A percentile compares a stretch with the other conserved stretches of the same genome.
Evolutionary conservation across 1,140 invertebrate genomes (phyloP).

Genomic region (Drosophila littoralis): DNA sequence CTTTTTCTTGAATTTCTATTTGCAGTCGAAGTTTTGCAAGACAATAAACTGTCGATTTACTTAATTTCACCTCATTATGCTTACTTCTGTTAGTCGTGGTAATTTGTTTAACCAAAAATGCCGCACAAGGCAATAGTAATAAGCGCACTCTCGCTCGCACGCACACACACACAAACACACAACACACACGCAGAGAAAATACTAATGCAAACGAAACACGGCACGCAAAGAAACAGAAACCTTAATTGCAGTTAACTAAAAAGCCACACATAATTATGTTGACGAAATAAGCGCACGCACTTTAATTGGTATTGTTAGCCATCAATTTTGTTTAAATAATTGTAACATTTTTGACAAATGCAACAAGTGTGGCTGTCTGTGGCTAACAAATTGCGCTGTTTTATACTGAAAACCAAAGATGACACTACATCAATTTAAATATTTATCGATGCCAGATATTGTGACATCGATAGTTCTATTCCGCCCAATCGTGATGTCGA

Average conservation of each 20-base stretch:
- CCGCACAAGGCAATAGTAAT: slow-evolving; percentile 50
- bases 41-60: slow-evolving; percentile 33
- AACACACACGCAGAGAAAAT: slow-evolving; percentile 14
- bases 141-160: slow-evolving; percentile 19
- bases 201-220: slow-evolving; percentile 31
- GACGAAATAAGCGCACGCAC: slow-evolving; percentile 30
- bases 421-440: not conserved
- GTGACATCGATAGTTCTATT: not conserved
- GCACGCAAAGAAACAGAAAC: slow-evolving; percentile 27
- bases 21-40: slow-evolving; percentile 37
- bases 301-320: slow-evolving; percentile 21
- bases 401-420: slow-evolving; percentile 14
- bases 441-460: slow-evolving; percentile 1
- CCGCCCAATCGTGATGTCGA: not conserved
- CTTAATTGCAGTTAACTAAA: slow-evolving; percentile 35
- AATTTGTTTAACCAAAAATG: slow-evolving; percentile 57
- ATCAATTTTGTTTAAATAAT: slow-evolving; percentile 47
- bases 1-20: slow-evolving; percentile 40
- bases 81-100: slow-evolving; percentile 44
- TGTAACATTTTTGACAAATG: slow-evolving; percentile 52
- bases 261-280: slow-evolving; percentile 35
- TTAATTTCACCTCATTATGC: slow-evolving; percentile 50
- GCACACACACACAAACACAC: slow-evolving; percentile 2
- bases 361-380: slow-evolving; percentile 45
- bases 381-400: slow-evolving; percentile 27